Conservation (phyloP, 92 coral and sea anemone genomes). For the Siderastrea radians region DNA sequence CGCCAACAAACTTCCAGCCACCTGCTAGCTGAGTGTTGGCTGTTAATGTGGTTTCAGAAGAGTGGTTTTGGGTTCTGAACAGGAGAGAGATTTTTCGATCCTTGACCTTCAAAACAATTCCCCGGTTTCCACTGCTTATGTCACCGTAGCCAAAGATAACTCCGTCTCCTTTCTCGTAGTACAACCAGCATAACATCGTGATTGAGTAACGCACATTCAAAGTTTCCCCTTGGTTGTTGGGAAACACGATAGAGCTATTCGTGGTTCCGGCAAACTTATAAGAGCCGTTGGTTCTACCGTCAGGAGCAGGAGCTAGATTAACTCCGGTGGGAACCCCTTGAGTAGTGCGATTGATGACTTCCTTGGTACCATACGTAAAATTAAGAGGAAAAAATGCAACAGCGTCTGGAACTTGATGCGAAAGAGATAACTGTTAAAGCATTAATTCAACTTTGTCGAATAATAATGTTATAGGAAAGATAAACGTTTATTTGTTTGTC, state of each 20-base stretch:
- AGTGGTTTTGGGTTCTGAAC: neutral
- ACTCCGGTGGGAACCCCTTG: conserved; percentile 24
- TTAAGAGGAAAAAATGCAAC: conserved; percentile 54
- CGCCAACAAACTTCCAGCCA: neutral
- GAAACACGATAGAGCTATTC: conserved; percentile 52
- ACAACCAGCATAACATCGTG: conserved; percentile 18
- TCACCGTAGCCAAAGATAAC: conserved; percentile 35
- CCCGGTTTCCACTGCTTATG: neutral
- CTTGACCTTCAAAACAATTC: neutral
- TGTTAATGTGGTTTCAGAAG: neutral
- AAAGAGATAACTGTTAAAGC: too few species aligned
- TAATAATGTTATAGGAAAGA: too few species aligned
- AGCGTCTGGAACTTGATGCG: neutral
- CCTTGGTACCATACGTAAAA: conserved; percentile 9
- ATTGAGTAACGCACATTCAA: conserved; percentile 40
- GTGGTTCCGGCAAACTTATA: conserved; percentile 36
- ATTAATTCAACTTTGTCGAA: too few species aligned
- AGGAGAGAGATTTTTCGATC: neutral
- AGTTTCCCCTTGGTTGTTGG: conserved; percentile 11
- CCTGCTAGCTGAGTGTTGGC: neutral
- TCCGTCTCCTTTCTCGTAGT: conserved; percentile 15
- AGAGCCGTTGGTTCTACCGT: conserved; percentile 32
- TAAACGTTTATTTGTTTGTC: too few species aligned
- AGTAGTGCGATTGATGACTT: conserved; percentile 13
- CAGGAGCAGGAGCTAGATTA: conserved; percentile 28